Conservation (phyloP, 2,113 vertebrate genomes). For the Microtus montanus region DNA sequence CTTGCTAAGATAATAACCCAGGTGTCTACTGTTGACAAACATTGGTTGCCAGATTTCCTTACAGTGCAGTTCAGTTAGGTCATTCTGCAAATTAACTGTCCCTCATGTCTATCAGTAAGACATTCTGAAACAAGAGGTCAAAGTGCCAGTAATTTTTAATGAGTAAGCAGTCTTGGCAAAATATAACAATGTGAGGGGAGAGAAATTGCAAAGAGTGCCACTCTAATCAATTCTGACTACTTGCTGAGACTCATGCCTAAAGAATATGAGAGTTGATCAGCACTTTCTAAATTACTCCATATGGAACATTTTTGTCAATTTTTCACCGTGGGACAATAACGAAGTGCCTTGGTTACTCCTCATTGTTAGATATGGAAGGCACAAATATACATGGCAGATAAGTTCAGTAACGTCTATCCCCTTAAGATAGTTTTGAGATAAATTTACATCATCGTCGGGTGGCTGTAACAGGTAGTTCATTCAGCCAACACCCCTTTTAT, state of each 20-base stretch:
- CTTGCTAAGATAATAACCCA: background rate
- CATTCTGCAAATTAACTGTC: slow-evolving; percentile 35
- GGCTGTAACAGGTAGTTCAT: slow-evolving; percentile 19
- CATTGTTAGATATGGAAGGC: background rate
- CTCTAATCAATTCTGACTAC: slow-evolving; percentile 43
- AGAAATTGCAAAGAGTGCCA: slow-evolving; percentile 25
- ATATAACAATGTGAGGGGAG: background rate
- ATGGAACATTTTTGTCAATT: slow-evolving; percentile 8
- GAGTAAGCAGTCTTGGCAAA: slow-evolving; percentile 61
- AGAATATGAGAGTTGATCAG: slow-evolving; percentile 36
- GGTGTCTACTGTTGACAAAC: slow-evolving; percentile 37
- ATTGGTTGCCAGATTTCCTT: background rate
- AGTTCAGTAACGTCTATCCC: background rate
- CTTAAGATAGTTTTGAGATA: background rate
- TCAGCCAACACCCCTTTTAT: background rate
- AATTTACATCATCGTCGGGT: background rate
- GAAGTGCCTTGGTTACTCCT: slow-evolving; percentile 31
- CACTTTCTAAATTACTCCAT: slow-evolving; percentile 48
- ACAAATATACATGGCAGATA: background rate
- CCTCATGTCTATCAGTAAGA: slow-evolving; percentile 50
- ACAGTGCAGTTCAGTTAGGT: slow-evolving; percentile 46
- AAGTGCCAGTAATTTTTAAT: slow-evolving; percentile 59
- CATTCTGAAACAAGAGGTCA: slow-evolving; percentile 36
- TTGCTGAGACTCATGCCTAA: background rate
- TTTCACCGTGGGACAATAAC: background rate